Conservation (phyloP, 2,113 vertebrate species). For the Sakesphorus luctuosus region DNA sequence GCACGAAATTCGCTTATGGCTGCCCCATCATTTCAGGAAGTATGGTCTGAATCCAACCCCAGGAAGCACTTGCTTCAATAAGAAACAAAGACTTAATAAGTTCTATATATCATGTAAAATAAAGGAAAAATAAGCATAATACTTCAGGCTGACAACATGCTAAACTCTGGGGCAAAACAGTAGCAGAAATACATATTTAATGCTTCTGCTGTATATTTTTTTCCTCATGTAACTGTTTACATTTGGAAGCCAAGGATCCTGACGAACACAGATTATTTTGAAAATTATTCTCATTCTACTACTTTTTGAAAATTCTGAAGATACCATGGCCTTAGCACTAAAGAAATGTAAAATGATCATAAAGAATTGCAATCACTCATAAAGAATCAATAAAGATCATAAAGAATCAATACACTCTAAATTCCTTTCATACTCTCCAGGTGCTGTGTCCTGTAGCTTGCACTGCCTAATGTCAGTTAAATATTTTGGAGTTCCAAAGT, state of each 20-base stretch:
- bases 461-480: background rate
- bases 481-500: background rate
- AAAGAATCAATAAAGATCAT: too few species aligned
- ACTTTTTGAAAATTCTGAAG: background rate
- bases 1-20: background rate
- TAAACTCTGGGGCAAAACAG: background rate
- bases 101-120: background rate
- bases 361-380: background rate
- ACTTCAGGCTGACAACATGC: background rate
- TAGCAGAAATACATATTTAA: conserved; percentile 3
- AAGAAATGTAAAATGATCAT: background rate
- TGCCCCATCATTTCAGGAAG: background rate
- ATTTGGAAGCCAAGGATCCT: background rate
- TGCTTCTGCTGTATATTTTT: background rate
- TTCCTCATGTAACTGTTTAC: background rate
- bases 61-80: background rate
- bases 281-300: background rate
- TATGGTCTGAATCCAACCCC: background rate
- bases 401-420: background rate
- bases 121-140: background rate
- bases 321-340: background rate
- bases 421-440: background rate
- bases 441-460: background rate
- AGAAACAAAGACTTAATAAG: background rate
- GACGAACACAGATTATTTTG: background rate